Conservation (phyloP, 2,797 vertebrate genomes). For the Lates japonicus region DNA sequence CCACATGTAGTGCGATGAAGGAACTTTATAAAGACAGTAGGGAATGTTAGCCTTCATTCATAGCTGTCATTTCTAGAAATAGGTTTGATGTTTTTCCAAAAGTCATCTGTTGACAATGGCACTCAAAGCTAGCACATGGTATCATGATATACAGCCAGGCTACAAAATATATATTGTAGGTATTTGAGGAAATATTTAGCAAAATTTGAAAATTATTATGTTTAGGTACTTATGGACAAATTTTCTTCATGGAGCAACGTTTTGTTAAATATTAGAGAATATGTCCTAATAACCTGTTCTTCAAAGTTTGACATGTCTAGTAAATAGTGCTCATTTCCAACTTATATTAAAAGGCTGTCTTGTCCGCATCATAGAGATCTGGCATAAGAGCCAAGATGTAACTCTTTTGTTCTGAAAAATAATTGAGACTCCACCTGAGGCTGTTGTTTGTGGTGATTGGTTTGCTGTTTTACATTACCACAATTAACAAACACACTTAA, state of each 20-base stretch:
- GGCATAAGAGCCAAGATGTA: constrained; percentile 10
- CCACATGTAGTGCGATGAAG: background rate
- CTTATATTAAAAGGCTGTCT: constrained; percentile 10
- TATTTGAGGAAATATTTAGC: constrained; percentile 42
- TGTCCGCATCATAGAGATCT: constrained; percentile 34
- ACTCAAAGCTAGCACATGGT: no score
- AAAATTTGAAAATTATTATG: constrained; percentile 29
- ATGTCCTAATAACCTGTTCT: constrained; percentile 43
- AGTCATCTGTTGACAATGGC: constrained; percentile 72
- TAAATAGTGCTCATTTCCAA: constrained; percentile 29
- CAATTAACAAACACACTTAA: constrained; percentile 49
- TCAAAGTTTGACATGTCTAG: constrained; percentile 34
- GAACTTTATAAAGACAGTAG: constrained; percentile 16
- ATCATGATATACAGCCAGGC: constrained; percentile 66
- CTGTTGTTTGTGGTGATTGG: constrained; percentile 44
- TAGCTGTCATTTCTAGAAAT: background rate
- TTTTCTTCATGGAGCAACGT: constrained; percentile 34
- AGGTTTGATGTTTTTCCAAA: constrained; percentile 54
- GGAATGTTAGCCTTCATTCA: constrained; percentile 27
- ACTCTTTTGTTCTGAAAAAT: constrained; percentile 53
- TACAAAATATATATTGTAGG: constrained; percentile 56
- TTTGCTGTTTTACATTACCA: constrained; percentile 69
- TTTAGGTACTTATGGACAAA: constrained; percentile 42
- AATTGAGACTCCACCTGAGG: constrained; percentile 53
- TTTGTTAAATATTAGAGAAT: constrained; percentile 38